Percentiles rank a stretch among this genome's conserved stretches.
phyloP scores from a whole-genome alignment of 2,888 invertebrate genomes.

The Nomada fabriciana region DNA sequence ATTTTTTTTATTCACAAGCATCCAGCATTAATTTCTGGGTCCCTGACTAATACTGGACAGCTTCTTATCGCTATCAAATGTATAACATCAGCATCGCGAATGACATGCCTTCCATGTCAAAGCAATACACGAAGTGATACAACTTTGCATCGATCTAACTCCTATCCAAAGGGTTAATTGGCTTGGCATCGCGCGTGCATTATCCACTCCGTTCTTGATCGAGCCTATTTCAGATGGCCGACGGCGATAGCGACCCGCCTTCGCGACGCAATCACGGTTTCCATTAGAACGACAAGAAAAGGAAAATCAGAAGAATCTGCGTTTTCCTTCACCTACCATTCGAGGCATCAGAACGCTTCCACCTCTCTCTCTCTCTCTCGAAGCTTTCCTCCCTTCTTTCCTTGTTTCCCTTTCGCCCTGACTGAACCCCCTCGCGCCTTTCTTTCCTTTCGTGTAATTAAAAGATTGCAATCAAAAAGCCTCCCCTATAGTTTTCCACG shows the following conservation, averaged over 20 bases:
- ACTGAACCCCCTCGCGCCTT: background rate
- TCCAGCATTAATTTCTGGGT: no score
- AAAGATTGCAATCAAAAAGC: constrained; percentile 66
- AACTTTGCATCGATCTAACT: no score
- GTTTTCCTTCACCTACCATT: background rate
- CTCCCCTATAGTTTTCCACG: background rate
- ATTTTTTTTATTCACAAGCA: no score
- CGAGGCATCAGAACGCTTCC: constrained; percentile 25
- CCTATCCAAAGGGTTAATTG: constrained; percentile 27
- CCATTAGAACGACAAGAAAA: constrained; percentile 29
- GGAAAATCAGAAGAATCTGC: background rate
- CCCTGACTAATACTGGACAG: no score
- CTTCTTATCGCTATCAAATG: no score
- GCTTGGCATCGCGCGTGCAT: constrained; percentile 25
- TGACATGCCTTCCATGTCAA: no score
- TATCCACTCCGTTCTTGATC: background rate
- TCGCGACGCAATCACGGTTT: constrained; percentile 31
- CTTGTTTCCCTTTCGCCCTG: background rate
- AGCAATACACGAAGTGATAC: no score
- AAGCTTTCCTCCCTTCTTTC: background rate
- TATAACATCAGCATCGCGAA: no score
- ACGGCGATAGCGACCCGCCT: constrained; percentile 28
- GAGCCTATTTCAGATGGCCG: constrained; percentile 21
- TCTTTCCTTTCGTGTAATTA: constrained; percentile 55
- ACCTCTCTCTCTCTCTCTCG: constrained; percentile 24